Percentiles rank a stretch among this genome's conserved stretches.
These are phyloP conservation scores for Gorsachius goisagi DNA, from an alignment of 2,113 vertebrate species.

Conservation along the genomic window DNA sequence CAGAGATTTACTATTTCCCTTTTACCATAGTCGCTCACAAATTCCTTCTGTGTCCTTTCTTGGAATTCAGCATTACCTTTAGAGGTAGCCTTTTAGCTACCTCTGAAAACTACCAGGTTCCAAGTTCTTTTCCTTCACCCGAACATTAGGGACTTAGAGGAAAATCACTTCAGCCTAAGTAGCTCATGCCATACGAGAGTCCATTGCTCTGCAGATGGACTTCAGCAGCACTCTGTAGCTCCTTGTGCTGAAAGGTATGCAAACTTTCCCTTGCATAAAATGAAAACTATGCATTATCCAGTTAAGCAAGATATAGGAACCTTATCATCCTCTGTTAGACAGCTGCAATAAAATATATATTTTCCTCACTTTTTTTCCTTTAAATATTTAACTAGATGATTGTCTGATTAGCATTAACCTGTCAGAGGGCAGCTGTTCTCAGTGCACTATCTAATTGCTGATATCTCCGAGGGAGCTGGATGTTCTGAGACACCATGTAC, in stretches of 20 bases:
- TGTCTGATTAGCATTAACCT: neutral
- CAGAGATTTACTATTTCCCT: neutral
- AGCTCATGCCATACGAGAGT: neutral
- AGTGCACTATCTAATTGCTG: neutral
- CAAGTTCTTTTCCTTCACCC: neutral
- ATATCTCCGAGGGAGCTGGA: neutral
- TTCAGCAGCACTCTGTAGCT: neutral
- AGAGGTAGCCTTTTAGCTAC: neutral
- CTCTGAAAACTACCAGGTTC: neutral
- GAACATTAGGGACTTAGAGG: neutral
- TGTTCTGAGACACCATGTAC: accelerated
- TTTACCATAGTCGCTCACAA: neutral
- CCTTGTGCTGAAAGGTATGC: neutral
- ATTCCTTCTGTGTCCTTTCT: neutral
- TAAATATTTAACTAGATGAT: neutral
- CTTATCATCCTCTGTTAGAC: neutral
- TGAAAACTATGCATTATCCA: neutral
- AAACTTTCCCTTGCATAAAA: neutral
- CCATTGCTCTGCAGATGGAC: neutral
- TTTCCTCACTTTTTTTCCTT: neutral
- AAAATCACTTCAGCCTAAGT: neutral
- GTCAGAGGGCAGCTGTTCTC: neutral
- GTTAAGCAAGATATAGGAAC: neutral
- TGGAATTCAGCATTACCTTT: neutral
- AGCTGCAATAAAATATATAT: neutral